Base-by-base conservation (phyloP, 2,113 vertebrate species). In the Pollimyrus isidori region DNA sequence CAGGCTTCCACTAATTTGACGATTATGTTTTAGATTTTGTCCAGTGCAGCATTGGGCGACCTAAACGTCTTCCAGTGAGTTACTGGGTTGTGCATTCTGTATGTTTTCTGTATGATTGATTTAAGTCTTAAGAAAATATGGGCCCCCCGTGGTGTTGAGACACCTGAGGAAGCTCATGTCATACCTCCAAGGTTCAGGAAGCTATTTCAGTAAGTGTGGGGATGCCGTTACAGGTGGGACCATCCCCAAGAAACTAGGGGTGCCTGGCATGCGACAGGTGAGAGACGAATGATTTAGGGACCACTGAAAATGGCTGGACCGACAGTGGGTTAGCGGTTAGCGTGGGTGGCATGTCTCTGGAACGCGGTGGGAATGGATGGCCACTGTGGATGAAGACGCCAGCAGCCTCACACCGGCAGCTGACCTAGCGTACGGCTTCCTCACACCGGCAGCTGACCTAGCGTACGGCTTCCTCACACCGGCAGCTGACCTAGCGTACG, bases 301-400 rank as follows among this genome's bases (percentile, higher is more conserved):
- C 69, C n/a, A 35, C 35, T 35, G 69, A 26, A 65, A 62, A 62
- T 62, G 10, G 9, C 69, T 19, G 95, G 94, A 4, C 93, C 89
- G 92, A 91, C 87, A 90, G 91, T 90, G 91, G 89, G 90, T 76
- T 76, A 76, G 69, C 69, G 1, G 30, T 76, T 76, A 76, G n/a
- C 4, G 2, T 39, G 69, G 30, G 35, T 76, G 69, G 19, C 52
- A 21, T 39, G 11, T 19, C 15, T 35, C 35, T 76, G 35, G 35
- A 76, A 76, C 4, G 13, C 9, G 0, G 3, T 65, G n/a, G 62
- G 62, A 65, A 65, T 30, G 62, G n/a, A n/a, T n/a, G n/a, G 62
- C n/a, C n/a, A 3, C 10, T 1, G 3, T 65, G 62, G 62, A 65
- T 65, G 62, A 65, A 65, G 62, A 65, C 1, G 3, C n/a, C n/a